phyloP scores from a whole-genome alignment of 2,888 invertebrate species.

The Chrysolina oricalcia region DNA sequence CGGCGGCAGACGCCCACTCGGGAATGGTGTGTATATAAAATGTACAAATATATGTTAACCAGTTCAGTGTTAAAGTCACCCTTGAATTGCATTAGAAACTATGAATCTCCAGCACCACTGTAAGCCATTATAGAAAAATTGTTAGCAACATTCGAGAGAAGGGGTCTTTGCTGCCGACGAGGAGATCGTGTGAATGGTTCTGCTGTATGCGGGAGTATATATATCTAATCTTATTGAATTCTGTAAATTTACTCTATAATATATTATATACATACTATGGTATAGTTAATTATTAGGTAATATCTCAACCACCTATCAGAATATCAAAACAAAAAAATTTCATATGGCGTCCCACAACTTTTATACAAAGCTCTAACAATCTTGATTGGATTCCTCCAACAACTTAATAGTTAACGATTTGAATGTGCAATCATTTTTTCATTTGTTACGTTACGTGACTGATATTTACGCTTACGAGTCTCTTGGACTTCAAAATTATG shows the following conservation, averaged over 20 bases:
- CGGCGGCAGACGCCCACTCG: constrained; percentile 55
- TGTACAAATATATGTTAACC: constrained; percentile 64
- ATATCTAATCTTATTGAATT: constrained; percentile 71
- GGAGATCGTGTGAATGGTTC: constrained; percentile 68
- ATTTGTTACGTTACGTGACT: constrained; percentile 48
- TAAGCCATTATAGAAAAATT: constrained; percentile 38
- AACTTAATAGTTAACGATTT: constrained; percentile 49
- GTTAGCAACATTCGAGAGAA: constrained; percentile 26
- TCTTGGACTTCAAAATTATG: constrained; percentile 17
- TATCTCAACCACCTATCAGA: constrained; percentile 68
- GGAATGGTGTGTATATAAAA: constrained; percentile 44
- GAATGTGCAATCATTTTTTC: constrained; percentile 52
- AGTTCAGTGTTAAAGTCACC: constrained; percentile 54
- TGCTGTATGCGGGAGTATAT: constrained; percentile 70
- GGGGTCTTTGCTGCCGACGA: constrained; percentile 59
- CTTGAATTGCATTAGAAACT: constrained; percentile 54
- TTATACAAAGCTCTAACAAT: constrained; percentile 65
- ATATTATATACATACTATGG: constrained; percentile 70
- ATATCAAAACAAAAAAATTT: constrained; percentile 67
- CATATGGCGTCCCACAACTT: constrained; percentile 71
- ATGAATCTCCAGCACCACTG: constrained; percentile 61
- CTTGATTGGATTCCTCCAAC: constrained; percentile 52
- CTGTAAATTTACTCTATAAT: constrained; percentile 72
- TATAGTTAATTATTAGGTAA: constrained; percentile 69
- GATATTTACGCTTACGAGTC: constrained; percentile 52